Evolutionary conservation across 2,888 invertebrate genomes (phyloP), one percentile per base, ranked within the genome.

Genomic region (Lordiphosa andalusiaca): DNA sequence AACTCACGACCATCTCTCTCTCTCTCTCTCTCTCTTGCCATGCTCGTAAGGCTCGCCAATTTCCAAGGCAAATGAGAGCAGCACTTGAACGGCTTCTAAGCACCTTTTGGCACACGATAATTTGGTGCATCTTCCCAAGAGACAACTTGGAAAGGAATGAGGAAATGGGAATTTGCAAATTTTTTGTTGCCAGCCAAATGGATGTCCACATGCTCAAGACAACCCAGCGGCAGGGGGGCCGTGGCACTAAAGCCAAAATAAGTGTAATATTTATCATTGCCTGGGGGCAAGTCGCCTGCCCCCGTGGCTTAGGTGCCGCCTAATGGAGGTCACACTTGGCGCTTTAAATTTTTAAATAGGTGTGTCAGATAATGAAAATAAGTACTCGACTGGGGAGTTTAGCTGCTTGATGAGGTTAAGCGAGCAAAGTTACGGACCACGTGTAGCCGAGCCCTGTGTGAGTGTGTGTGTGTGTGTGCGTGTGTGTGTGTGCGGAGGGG

Each of bases 291-390:
- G 49, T 35, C 3, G 10, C n/a, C 30, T 35, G 7, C 30, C 23
- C 6, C 12, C 39, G 21, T 33, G 39, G 25, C 39, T 30, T 67
- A 76, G 85, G 81, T 71, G 86, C 64, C 46, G 67, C 69, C 86
- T 84, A 84, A 84, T 85, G 86, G 86, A 85, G 85, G 81, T 80
- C 85, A 85, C 83, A 84, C 84, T 80, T 74, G 63, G 51, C 69
- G 77, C 68, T 71, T 85, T 86, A 84, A 80, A 86, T 86, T 85
- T 85, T 85, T 84, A 85, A 84, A 84, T 83, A 86, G 84, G 81
- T 86, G 81, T 78, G 85, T 60, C 85, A 73, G 84, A 83, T 84
- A 84, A 84, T 86, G 86, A 85, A 85, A 83, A 80, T 86, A 85
- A 84, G 86, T 73, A 74, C 67, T 64, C 66, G 62, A n/a, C 64